Base-by-base conservation (phyloP, 1,140 invertebrate species). In the Brachionus sp. region DNA sequence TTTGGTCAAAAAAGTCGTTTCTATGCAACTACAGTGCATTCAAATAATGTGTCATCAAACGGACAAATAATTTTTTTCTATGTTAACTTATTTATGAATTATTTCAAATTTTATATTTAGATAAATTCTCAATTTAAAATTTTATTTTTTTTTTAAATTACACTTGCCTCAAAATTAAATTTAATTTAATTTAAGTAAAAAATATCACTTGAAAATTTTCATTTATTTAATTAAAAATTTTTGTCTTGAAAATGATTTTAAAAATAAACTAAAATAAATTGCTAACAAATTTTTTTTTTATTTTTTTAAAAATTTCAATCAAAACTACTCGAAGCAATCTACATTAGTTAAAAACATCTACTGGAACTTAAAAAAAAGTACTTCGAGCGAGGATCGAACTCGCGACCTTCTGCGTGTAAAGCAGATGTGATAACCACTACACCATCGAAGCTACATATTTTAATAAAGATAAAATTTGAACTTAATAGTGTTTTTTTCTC, bases 321-420 rank as follows among this genome's bases (percentile, higher is more conserved):
- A n/a, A n/a, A n/a, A n/a, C n/a, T n/a, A n/a, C n/a, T n/a, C n/a
- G n/a, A n/a, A n/a, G n/a, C n/a, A n/a, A n/a, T n/a, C n/a, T n/a
- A n/a, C n/a, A n/a, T n/a, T n/a, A n/a, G n/a, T n/a, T n/a, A n/a
- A n/a, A n/a, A n/a, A n/a, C n/a, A n/a, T 29, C 29, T 2, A 3
- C 3, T 29, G 29, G 29, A 29, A 29, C 3, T 29, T 29, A 0
- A 68, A 84, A 84, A 84, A 82, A n/a, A 37, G 42, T 82, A 53
- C 73, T 84, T 84, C 83, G 77, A 68, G 84, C 83, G 84, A 84
- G 83, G 84, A 66, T 84, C 83, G 84, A 84, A 84, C 82, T 68
- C 83, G 83, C 83, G 83, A 84, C 84, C 84, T 84, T 84, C 84
- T 84, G 83, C 83, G 84, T 84, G 84, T 84, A 84, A 84, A 84